Evolutionary conservation across 2,888 invertebrate species (phyloP).

Genomic region (Megastigmus dorsalis): DNA sequence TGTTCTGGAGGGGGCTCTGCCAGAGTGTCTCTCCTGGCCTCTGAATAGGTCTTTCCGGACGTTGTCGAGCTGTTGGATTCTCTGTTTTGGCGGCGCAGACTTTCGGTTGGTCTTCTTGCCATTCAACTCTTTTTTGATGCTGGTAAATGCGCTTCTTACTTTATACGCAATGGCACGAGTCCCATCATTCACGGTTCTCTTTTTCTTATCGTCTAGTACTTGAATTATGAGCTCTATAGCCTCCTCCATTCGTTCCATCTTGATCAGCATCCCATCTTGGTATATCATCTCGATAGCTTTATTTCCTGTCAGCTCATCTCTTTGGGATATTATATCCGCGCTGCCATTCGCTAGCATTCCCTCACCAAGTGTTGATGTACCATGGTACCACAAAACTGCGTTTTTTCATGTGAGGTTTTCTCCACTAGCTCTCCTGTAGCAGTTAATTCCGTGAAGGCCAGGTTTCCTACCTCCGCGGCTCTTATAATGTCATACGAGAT

Average conservation of each 20-base stretch:
- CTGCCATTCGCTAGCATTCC: too few species aligned
- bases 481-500: too few species aligned
- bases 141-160: background rate
- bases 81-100: background rate
- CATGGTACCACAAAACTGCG: too few species aligned
- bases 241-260: background rate
- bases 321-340: too few species aligned
- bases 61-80: too few species aligned
- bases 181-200: background rate
- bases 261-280: background rate
- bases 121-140: background rate
- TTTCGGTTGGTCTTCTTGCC: background rate
- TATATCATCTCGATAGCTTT: too few species aligned
- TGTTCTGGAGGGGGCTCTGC: background rate
- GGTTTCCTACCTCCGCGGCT: too few species aligned
- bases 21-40: background rate
- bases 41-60: background rate
- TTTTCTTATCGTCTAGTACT: background rate
- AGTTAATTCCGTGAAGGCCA: too few species aligned
- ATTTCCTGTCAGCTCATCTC: too few species aligned
- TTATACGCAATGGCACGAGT: background rate
- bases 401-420: too few species aligned
- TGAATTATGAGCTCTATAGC: background rate
- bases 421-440: too few species aligned
- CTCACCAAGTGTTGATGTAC: too few species aligned